Base-by-base conservation (phyloP, 2,797 vertebrate genomes). In the Acrossocheilus wenchowensis region DNA sequence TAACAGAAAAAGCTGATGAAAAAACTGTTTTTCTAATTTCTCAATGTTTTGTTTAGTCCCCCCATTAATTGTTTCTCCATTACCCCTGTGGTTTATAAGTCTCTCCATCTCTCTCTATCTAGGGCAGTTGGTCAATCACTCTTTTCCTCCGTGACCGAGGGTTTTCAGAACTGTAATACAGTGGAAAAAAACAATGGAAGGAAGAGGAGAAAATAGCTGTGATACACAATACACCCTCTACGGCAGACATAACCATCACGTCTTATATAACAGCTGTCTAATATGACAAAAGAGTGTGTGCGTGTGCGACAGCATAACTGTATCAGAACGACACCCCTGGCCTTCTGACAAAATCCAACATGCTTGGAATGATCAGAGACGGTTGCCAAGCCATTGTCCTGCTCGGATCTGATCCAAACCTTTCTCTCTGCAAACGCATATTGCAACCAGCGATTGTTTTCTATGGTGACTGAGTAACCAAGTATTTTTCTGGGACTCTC, bases 201-300 rank as follows among this genome's bases (percentile, higher is more conserved):
- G 74, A 85, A 85, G 75, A 11, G 26, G 7, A 85, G 50, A 85
- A 79, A 85, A 84, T 77, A 85, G 50, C 83, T 57, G n/a, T 23
- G 48, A 60, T 36, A 19, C 50, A 60, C 50, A 84, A 79, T 60
- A 79, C 75, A 85, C 64, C 82, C 64, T 71, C 11, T 36, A 54
- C 3, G 0, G 23, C 15, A 52, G 73, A 66, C 75, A 60, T 39
- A 79, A 48, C 8, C 50, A 60, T 57, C 12, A 6, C 39, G 19
- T 72, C 52, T 79, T 41, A 79, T 79, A 41, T 72, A 71, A 72
- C 74, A 43, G 23, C 75, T 79, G 66, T 79, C 83, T 72, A 26
- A 72, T 78, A 72, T 60, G 39, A 85, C 48, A 72, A 85, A 60
- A 85, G 19, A 1, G 23, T 62, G 60, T 62, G 68, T 57, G 36